Conservation (phyloP, 1,140 invertebrate genomes). For the Heliconius melpomene region DNA sequence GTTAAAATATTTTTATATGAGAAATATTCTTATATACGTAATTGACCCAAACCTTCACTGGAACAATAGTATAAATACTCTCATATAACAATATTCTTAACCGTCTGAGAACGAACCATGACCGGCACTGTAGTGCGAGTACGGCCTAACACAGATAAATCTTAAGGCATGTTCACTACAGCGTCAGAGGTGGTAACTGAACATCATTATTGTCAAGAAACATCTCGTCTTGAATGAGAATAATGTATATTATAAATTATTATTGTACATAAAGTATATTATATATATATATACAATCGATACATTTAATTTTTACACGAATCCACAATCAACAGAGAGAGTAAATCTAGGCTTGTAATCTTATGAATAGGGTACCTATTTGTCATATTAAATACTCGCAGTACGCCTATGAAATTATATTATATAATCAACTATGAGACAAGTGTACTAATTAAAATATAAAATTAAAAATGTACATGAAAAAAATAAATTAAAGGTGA, state of each 20-base stretch:
- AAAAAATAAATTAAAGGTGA: slow-evolving; percentile 30
- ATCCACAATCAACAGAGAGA: neutral
- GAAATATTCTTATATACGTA: too few relatives aligned
- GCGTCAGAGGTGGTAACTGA: slow-evolving; percentile 62
- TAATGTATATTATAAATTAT: slow-evolving; percentile 4
- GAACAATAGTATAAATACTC: too few relatives aligned
- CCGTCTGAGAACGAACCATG: too few relatives aligned
- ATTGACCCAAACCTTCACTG: too few relatives aligned
- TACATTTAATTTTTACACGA: neutral
- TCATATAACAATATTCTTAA: too few relatives aligned
- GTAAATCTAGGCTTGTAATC: neutral
- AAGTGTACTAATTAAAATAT: slow-evolving; percentile 1
- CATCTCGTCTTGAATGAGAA: slow-evolving; percentile 22
- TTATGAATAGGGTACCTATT: neutral
- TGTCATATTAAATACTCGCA: neutral
- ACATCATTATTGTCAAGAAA: slow-evolving; percentile 63
- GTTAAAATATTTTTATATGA: too few relatives aligned
- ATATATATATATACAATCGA: neutral
- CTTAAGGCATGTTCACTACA: slow-evolving; percentile 47
- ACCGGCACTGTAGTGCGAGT: too few relatives aligned
- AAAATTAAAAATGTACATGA: neutral
- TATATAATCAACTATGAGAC: slow-evolving; percentile 2
- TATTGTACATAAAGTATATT: slow-evolving; percentile 5
- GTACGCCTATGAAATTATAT: neutral
- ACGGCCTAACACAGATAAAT: slow-evolving; percentile 25